Evolutionary conservation across 2,113 vertebrate species (phyloP).

Genomic region (Sinocyclocheilus anshuiensis): DNA sequence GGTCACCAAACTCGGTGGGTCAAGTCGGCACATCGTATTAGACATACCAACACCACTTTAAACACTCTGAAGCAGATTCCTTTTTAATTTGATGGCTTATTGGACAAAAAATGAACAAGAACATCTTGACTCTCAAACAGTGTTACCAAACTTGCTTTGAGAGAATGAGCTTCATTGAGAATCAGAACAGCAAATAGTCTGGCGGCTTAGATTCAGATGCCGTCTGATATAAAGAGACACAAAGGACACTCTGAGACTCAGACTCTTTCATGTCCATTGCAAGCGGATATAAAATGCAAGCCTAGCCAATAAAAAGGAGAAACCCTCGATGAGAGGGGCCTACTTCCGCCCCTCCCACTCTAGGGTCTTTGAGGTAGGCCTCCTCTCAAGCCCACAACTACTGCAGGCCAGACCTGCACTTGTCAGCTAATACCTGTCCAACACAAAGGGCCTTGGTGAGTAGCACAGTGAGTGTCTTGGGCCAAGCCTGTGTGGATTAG

Average conservation of each 20-base stretch:
- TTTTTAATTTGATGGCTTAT: constrained; percentile 10
- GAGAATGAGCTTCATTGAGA: not conserved
- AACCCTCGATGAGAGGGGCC: constrained; percentile 54
- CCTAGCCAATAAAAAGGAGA: constrained; percentile 51
- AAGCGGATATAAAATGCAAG: constrained; percentile 53
- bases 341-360: constrained; percentile 13
- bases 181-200: constrained; percentile 23
- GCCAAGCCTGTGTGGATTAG: constrained; percentile 54
- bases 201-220: constrained; percentile 21
- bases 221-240: constrained; percentile 33
- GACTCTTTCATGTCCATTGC: constrained; percentile 38
- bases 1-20: constrained; percentile 43
- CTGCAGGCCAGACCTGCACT: constrained; percentile 64
- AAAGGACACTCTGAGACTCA: constrained; percentile 24
- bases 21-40: not conserved
- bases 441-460: constrained; percentile 63
- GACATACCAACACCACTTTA: not conserved
- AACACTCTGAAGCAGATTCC: not conserved
- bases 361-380: constrained; percentile 39
- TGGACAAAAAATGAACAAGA: constrained; percentile 26
- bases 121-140: constrained; percentile 40
- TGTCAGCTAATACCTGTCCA: constrained; percentile 72
- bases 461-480: constrained; percentile 59
- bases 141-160: constrained; percentile 18
- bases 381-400: constrained; percentile 62